These are phyloP conservation scores for Autographa gamma DNA, from an alignment of 2,888 invertebrate genomes.

Conservation along the genomic window DNA sequence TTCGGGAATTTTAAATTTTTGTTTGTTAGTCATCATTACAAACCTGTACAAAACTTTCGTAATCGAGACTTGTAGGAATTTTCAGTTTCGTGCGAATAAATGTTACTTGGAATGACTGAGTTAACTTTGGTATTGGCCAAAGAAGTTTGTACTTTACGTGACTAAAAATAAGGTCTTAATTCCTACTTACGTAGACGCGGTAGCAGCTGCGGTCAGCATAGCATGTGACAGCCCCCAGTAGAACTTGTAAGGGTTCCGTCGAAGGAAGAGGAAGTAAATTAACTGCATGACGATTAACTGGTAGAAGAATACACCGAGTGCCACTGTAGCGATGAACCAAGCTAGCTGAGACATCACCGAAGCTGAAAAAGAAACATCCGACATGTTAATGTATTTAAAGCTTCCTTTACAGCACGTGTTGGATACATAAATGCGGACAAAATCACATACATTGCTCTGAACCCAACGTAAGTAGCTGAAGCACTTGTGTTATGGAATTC, in stretches of 20 bases:
- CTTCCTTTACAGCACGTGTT: too few relatives aligned
- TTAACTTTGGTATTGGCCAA: too few relatives aligned
- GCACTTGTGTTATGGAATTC: too few relatives aligned
- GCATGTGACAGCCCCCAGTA: slow-evolving; percentile 95
- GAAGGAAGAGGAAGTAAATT: slow-evolving; percentile 93
- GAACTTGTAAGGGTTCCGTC: slow-evolving; percentile 96
- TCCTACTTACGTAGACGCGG: slow-evolving; percentile 95
- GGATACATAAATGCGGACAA: too few relatives aligned
- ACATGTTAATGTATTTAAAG: not conserved
- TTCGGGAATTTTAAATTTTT: too few relatives aligned
- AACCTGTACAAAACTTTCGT: too few relatives aligned
- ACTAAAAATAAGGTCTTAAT: not conserved
- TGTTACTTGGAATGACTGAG: too few relatives aligned
- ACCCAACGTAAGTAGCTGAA: too few relatives aligned
- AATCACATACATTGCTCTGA: too few relatives aligned
- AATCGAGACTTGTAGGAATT: too few relatives aligned
- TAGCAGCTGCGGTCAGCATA: slow-evolving; percentile 96
- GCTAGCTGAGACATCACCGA: slow-evolving; percentile 91
- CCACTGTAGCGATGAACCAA: slow-evolving; percentile 95
- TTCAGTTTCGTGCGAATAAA: too few relatives aligned
- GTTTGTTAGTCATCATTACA: too few relatives aligned
- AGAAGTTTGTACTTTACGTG: not conserved
- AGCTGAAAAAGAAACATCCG: slow-evolving; percentile 70
- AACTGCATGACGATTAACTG: slow-evolving; percentile 95
- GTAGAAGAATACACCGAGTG: slow-evolving; percentile 94